phyloP scores from a whole-genome alignment of 2,888 invertebrate genomes.

The Lasius fuliginosus region DNA sequence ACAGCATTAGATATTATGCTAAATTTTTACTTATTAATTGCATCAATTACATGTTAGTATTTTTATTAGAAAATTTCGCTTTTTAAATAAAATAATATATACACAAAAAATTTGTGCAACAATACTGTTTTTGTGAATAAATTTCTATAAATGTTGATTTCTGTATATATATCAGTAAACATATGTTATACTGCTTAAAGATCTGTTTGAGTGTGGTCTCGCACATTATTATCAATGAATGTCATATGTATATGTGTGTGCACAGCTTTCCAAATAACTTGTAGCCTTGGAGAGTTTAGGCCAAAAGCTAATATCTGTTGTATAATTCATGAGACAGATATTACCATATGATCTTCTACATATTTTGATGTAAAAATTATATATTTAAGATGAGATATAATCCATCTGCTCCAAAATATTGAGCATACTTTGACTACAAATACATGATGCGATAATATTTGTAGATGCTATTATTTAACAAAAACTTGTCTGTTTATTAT shows the following conservation, averaged over 20 bases:
- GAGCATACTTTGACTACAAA: neutral
- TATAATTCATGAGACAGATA: conserved; percentile 49
- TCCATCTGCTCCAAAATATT: neutral
- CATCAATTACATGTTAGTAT: neutral
- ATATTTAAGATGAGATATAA: neutral
- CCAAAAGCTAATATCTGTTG: conserved; percentile 63
- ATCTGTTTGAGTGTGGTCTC: conserved; percentile 62
- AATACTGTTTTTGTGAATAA: conserved; percentile 1
- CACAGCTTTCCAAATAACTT: conserved; percentile 80
- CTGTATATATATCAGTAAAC: conserved; percentile 3
- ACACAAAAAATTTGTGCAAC: neutral
- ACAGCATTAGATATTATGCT: neutral
- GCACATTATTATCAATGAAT: conserved; percentile 68
- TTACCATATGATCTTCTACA: conserved; percentile 45
- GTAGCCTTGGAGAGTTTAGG: conserved; percentile 75
- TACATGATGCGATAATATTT: neutral
- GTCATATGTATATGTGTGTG: conserved; percentile 67
- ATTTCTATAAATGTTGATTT: neutral
- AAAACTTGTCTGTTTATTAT: neutral
- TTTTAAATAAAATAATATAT: neutral
- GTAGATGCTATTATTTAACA: neutral
- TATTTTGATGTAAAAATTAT: conserved; percentile 30
- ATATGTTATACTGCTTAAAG: conserved; percentile 54
- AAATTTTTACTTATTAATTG: neutral
- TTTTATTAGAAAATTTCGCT: neutral